Evolutionary conservation across 2,113 vertebrate species (phyloP), one percentile per base, ranked within the genome.

Genomic region (Oryzias woworae): DNA sequence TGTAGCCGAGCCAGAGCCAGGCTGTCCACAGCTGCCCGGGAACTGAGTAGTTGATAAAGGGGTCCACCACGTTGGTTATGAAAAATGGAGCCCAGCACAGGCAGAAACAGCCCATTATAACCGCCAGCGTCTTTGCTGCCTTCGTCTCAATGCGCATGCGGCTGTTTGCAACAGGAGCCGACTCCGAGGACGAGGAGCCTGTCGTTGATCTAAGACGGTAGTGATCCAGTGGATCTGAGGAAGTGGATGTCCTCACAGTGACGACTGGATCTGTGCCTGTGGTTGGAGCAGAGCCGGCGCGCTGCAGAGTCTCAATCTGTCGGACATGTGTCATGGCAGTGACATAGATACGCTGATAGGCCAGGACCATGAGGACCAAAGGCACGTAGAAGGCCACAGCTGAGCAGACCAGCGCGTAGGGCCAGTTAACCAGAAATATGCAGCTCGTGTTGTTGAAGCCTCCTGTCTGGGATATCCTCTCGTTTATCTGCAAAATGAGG

Each of bases 21-120:
- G 91, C 88, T 26, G 91, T 93, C 92, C 92, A 93, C 67, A 93
- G 77, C 85, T 93, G 91, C 92, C 91, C 91, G 15, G 92, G 92
- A 42, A 92, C 92, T 0, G 88, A 88, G 77, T 93, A 93, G 55
- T 86, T 73, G 46, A 93, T 91, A 74, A 93, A 93, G n/a, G 92
- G 92, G 81, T 93, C 92, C 80, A 93, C 86, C 52, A 93, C 76
- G 1, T 93, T 93, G 54, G 92, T 93, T 69, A 93, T 83, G 62
- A 93, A 93, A 77, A 93, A 93, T 0, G 92, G 92, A 0, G 91
- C 90, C 92, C 92, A 93, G 80, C 92, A 93, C 4, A 92, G 74
- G 53, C 91, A 93, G 83, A 93, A 93, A 72, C 92, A 92, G 20
- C 92, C 92, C 92, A 93, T 93, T 23, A 93, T 93, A 5, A 93